Percentiles rank a stretch among this genome's conserved stretches.
Evolutionary conservation across 2,797 vertebrate species (phyloP).

Genomic region (Ctenosaura bakeri): DNA sequence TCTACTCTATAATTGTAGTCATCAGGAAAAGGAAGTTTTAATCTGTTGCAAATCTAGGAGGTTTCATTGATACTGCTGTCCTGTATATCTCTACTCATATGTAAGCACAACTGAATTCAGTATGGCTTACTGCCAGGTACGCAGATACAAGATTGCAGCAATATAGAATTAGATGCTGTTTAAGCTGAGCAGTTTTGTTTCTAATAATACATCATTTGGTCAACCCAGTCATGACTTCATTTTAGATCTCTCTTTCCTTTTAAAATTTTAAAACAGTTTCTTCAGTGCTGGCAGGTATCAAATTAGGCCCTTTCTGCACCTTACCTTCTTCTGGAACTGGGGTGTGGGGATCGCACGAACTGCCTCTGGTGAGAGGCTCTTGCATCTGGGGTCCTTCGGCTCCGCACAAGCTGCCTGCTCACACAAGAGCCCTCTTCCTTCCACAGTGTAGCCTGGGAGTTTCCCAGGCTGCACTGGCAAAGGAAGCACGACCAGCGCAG

Average conservation of each 20-base stretch:
- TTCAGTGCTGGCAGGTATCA: constrained; percentile 5
- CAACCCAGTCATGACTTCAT: not conserved
- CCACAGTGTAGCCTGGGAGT: too few species aligned
- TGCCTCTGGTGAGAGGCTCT: too few species aligned
- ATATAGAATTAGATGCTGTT: not conserved
- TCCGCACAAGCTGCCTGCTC: too few species aligned
- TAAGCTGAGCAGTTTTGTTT: not conserved
- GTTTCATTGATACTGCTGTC: not conserved
- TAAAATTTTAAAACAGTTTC: not conserved
- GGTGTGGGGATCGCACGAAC: too few species aligned
- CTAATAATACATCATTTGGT: not conserved
- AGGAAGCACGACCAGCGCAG: too few species aligned
- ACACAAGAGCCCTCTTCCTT: too few species aligned
- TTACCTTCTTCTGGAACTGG: too few species aligned
- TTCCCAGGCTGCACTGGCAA: too few species aligned
- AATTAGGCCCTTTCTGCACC: not conserved
- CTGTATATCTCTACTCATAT: not conserved
- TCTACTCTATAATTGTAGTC: not conserved
- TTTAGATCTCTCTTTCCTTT: not conserved
- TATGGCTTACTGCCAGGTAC: not conserved
- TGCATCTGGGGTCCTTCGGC: too few species aligned
- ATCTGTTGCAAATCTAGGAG: not conserved
- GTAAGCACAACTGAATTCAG: not conserved
- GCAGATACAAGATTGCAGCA: not conserved
- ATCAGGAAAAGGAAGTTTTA: not conserved